A percentile compares a stretch with the other conserved stretches of the same genome.
Evolutionary conservation across 2,113 vertebrate species (phyloP).

Genomic region (Montifringilla adamsi): DNA sequence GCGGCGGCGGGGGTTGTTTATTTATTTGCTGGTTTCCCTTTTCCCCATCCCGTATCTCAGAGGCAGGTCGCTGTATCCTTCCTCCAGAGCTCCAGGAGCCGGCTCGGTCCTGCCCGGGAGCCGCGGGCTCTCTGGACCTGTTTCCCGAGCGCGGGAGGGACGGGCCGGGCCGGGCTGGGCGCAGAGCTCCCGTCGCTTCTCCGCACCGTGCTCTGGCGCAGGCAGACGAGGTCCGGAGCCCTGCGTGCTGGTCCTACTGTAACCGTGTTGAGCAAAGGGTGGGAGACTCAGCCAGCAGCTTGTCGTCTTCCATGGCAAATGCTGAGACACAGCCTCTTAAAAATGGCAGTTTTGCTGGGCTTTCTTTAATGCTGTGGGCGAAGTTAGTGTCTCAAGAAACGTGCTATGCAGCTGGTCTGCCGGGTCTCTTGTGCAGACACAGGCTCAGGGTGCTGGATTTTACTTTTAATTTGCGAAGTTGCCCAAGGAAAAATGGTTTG

Average conservation of each 20-base stretch:
- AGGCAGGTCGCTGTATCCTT: neutral
- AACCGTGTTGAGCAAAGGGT: neutral
- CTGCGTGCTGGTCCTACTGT: too few species aligned
- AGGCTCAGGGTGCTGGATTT: neutral
- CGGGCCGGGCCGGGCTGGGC: too few species aligned
- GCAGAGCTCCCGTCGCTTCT: neutral
- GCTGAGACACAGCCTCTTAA: neutral
- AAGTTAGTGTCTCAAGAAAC: neutral
- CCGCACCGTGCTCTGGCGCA: fast-evolving
- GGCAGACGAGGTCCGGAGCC: neutral
- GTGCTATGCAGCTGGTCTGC: neutral
- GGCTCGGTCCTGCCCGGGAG: neutral
- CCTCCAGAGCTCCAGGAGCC: neutral
- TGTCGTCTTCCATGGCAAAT: neutral
- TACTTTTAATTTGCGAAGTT: neutral
- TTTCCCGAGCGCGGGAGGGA: neutral
- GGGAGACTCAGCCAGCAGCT: neutral
- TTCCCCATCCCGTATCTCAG: too few species aligned
- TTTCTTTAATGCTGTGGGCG: neutral
- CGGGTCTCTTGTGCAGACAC: neutral
- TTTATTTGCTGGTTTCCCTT: neutral
- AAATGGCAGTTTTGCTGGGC: neutral
- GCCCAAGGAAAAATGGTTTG: neutral
- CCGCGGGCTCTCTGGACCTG: neutral
- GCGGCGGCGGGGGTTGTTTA: neutral